Conservation (phyloP, 2,113 vertebrate genomes). For the Electrona antarctica region DNA sequence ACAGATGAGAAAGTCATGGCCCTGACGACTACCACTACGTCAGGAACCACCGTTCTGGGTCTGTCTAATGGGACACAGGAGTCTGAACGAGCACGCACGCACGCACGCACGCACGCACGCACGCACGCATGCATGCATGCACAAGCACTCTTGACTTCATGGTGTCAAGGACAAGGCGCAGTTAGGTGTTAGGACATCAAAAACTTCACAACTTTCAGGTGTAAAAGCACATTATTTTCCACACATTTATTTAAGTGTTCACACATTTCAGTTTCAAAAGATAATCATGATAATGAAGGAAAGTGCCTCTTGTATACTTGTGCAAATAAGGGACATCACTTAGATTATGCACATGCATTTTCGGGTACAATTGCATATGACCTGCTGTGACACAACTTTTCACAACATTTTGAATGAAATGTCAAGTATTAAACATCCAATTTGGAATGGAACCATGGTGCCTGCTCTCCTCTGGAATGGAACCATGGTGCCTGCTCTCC, state of each 20-base stretch:
- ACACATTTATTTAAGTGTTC: no score
- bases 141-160: neutral
- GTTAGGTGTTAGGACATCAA: neutral
- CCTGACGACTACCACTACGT: neutral
- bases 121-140: neutral
- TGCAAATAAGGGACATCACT: no score
- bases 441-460: neutral
- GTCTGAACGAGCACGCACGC: neutral
- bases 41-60: neutral
- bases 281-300: no score
- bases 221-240: no score
- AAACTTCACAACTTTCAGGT: no score
- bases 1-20: constrained; percentile 22
- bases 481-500: neutral
- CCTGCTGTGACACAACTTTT: neutral
- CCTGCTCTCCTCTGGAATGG: neutral
- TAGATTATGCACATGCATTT: neutral
- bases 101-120: neutral
- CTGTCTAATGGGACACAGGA: neutral
- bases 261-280: no score
- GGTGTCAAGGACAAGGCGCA: neutral
- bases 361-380: neutral
- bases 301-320: no score
- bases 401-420: neutral
- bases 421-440: constrained; percentile 4